Evolutionary conservation across 2,888 invertebrate genomes (phyloP), one percentile per base, ranked within the genome.

Genomic region (Drosophila engyochracea): DNA sequence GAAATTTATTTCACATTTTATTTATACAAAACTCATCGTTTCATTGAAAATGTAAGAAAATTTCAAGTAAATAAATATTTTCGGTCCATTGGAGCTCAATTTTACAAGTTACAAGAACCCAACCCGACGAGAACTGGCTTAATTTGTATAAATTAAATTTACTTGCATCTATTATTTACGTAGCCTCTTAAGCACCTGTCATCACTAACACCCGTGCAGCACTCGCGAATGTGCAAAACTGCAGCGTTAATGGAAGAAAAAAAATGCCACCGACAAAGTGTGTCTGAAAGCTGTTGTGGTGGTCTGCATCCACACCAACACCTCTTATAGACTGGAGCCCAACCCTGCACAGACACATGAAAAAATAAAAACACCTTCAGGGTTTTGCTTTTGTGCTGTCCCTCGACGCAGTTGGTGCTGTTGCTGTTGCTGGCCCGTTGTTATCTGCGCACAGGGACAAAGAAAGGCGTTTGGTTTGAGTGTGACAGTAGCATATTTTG

Each of bases 381-480:
- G 62, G 81, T 63, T 70, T 55, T 58, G 41, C 41, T 58, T 67
- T 66, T 68, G 79, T 60, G 62, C 31, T 63, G 75, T 57, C 62
- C 73, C 75, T 71, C 41, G 66, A 54, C 75, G 60, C 71, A 58
- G 35, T 69, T 74, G 76, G 63, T 66, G 69, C 14, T 33, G 33
- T 33, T 10, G 33, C 33, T 54, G 70, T 72, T 74, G 55, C 44
- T 64, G 28, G 33, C 62, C 52, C 54, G 61, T 60, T 70, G 73
- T 69, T 76, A 70, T 74, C 78, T 76, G 68, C 22, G 25, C 76
- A 58, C 62, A 60, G 81, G 88, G 74, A 85, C 85, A 85, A 88
- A 85, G 83, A 88, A 85, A 83, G 82, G 85, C 74, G 71, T 80
- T 80, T 70, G 73, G 70, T 59, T 76, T 73, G 74, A 80, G 83